phyloP scores from a whole-genome alignment of 2,888 invertebrate genomes.

The Standfussiana lucernea region DNA sequence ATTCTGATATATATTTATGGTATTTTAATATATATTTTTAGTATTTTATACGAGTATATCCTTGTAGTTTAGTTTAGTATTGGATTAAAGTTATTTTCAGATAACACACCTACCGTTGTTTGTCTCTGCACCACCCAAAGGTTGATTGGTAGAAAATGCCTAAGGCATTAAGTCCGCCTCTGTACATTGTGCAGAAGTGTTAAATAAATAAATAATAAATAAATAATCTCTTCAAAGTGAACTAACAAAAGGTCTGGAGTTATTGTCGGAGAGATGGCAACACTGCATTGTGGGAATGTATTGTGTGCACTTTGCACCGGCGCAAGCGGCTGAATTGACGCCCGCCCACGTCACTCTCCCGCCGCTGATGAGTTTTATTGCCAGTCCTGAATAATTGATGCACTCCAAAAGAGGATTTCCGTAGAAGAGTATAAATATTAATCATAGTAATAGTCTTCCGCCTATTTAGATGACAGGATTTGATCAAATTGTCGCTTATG shows the following conservation, averaged over 20 bases:
- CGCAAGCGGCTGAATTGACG: constrained; percentile 41
- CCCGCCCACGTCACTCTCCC: constrained; percentile 59
- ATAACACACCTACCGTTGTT: too few relatives aligned
- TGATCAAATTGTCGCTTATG: not conserved
- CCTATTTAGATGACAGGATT: not conserved
- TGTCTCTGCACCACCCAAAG: too few relatives aligned
- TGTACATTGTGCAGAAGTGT: too few relatives aligned
- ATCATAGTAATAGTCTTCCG: constrained; percentile 21
- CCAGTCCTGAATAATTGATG: constrained; percentile 64
- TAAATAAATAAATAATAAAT: too few relatives aligned
- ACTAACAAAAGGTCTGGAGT: constrained; percentile 10
- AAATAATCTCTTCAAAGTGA: constrained; percentile 7
- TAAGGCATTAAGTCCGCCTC: too few relatives aligned
- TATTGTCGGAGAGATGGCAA: constrained; percentile 38
- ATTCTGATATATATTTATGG: too few relatives aligned
- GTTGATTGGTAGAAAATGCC: too few relatives aligned
- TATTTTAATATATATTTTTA: too few relatives aligned
- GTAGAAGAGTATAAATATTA: constrained; percentile 30
- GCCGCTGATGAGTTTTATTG: constrained; percentile 64
- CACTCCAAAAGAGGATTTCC: constrained; percentile 57
- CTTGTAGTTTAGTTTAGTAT: too few relatives aligned
- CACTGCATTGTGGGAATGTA: constrained; percentile 52
- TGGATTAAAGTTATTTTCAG: too few relatives aligned
- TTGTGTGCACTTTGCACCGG: constrained; percentile 17
- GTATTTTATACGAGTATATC: too few relatives aligned